These are phyloP conservation scores for Formica selysi DNA, from an alignment of 1,140 invertebrate genomes.

Conservation along the genomic window DNA sequence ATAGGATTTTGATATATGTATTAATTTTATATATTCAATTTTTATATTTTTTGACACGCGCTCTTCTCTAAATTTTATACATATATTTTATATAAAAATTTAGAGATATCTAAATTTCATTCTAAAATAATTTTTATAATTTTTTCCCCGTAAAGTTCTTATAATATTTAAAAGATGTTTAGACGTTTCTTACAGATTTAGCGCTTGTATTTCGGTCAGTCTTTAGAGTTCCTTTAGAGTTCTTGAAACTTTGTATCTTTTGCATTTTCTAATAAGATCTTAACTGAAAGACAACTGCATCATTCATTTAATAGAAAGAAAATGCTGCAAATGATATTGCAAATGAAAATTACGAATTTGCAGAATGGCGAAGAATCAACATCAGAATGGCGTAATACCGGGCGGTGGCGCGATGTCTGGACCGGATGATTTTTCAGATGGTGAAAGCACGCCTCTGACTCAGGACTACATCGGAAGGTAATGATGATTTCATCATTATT, in stretches of 20 bases:
- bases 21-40: background rate
- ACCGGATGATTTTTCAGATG: slow-evolving; percentile 93
- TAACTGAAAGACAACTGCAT: background rate
- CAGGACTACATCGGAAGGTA: slow-evolving; percentile 95
- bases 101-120: background rate
- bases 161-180: no score
- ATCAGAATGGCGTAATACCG: slow-evolving; percentile 88
- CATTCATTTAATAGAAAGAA: background rate
- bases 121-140: background rate
- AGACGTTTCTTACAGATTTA: no score
- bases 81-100: background rate
- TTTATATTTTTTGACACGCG: background rate
- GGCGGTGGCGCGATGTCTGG: slow-evolving; percentile 89
- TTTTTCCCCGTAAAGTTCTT: background rate
- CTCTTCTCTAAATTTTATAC: background rate
- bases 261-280: background rate
- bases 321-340: background rate
- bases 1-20: background rate
- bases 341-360: background rate
- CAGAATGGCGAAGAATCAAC: slow-evolving; percentile 84
- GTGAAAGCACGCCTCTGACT: slow-evolving; percentile 93
- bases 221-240: no score
- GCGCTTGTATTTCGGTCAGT: no score
- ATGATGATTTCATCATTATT: slow-evolving; percentile 70
- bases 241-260: background rate